A percentile compares a stretch with the other conserved stretches of the same genome.
These are phyloP conservation scores for Kryptolebias ocellatus DNA, from an alignment of 2,797 vertebrate genomes.

Conservation along the genomic window DNA sequence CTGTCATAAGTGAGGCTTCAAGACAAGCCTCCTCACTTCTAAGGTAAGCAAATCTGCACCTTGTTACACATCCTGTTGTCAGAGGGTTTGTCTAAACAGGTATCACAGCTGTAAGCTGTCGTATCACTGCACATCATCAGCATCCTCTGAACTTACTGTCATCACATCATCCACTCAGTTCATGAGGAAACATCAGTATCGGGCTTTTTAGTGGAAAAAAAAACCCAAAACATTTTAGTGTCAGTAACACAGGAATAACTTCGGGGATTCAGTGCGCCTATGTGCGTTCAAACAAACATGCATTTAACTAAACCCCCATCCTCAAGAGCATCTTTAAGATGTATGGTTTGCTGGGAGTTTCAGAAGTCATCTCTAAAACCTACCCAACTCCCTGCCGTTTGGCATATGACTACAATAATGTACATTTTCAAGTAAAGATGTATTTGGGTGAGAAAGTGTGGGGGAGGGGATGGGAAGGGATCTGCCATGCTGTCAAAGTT, in stretches of 20 bases:
- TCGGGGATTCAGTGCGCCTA: constrained; percentile 60
- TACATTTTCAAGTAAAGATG: constrained; percentile 70
- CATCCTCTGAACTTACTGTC: constrained; percentile 74
- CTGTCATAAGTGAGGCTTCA: constrained; percentile 62
- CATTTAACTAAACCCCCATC: constrained; percentile 65
- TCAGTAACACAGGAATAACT: constrained; percentile 69
- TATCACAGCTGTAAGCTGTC: constrained; percentile 79
- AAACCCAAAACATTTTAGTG: constrained; percentile 60
- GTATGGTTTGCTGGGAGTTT: constrained; percentile 56
- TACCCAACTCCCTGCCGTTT: constrained; percentile 64
- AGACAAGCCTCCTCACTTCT: constrained; percentile 62
- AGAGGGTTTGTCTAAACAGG: constrained; percentile 79
- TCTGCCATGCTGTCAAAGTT: constrained; percentile 69
- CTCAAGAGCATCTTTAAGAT: constrained; percentile 70
- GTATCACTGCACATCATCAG: constrained; percentile 67
- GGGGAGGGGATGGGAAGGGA: constrained; percentile 49
- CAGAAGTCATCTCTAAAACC: constrained; percentile 64
- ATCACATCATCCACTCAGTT: constrained; percentile 64
- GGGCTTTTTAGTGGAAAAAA: constrained; percentile 63
- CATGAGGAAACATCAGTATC: constrained; percentile 63
- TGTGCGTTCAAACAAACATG: constrained; percentile 64
- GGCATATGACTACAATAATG: constrained; percentile 79
- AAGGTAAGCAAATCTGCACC: constrained; percentile 69
- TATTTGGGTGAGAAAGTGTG: constrained; percentile 42
- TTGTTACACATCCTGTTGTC: constrained; percentile 75